A percentile compares a stretch with the other conserved stretches of the same genome.
These are phyloP conservation scores for Alviniconcha strummeri DNA, from an alignment of 2,888 invertebrate genomes.

Conservation along the genomic window DNA sequence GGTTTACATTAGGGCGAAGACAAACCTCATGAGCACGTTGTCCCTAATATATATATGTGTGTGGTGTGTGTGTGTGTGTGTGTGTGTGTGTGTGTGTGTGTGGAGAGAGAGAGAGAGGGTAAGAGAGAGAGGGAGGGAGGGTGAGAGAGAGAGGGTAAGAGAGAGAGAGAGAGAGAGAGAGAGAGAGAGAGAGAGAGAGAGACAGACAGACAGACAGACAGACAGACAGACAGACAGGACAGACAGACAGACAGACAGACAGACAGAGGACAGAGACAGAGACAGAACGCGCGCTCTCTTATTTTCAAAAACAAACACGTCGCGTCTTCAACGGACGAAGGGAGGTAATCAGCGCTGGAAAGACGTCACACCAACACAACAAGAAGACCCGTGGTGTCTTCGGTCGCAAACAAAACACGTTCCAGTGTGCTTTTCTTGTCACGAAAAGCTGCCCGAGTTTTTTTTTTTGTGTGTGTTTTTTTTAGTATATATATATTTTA, in stretches of 20 bases:
- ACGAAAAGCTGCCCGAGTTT: too few relatives aligned
- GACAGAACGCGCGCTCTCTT: not conserved
- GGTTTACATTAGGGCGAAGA: too few relatives aligned
- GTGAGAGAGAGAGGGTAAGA: not conserved
- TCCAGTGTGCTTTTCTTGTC: too few relatives aligned
- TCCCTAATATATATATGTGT: not conserved
- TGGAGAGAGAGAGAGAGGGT: not conserved
- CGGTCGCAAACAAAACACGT: too few relatives aligned
- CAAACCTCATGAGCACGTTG: not conserved
- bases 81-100: constrained; percentile 5
- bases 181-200: not conserved
- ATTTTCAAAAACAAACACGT: too few relatives aligned
- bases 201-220: constrained; percentile 5
- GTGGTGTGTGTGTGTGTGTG: constrained; percentile 3
- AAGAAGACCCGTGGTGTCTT: too few relatives aligned
- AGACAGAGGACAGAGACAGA: not conserved
- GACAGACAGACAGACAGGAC: not conserved
- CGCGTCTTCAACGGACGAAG: too few relatives aligned
- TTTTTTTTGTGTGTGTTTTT: too few relatives aligned
- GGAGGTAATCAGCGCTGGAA: too few relatives aligned
- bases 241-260: constrained; percentile 8
- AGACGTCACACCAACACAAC: too few relatives aligned
- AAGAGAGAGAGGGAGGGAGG: not conserved
- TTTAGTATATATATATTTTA: too few relatives aligned
- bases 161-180: not conserved